phyloP scores from a whole-genome alignment of 1,140 invertebrate genomes.

The Choristoneura fumiferana region DNA sequence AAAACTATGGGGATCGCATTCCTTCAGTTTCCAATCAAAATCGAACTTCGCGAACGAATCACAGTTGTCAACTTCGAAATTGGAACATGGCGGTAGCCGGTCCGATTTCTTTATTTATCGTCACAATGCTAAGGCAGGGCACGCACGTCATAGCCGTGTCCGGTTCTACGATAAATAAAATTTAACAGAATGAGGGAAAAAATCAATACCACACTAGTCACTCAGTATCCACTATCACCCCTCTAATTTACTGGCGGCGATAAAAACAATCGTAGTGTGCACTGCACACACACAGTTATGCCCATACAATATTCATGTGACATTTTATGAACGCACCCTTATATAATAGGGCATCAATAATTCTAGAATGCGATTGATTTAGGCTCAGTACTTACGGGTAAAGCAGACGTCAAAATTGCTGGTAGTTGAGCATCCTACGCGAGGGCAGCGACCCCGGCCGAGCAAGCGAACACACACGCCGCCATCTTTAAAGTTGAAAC shows the following conservation, averaged over 20 bases:
- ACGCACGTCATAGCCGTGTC: constrained; percentile 53
- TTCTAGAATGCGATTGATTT: constrained; percentile 40
- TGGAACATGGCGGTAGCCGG: constrained; percentile 1
- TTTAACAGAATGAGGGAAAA: constrained; percentile 78
- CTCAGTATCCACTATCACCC: constrained; percentile 63
- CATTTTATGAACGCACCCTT: constrained; percentile 49
- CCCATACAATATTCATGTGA: constrained; percentile 53
- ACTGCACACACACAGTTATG: constrained; percentile 29
- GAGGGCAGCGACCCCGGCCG: constrained; percentile 61
- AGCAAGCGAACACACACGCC: constrained; percentile 57
- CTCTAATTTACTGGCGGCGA: constrained; percentile 67
- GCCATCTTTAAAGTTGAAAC: constrained; percentile 66
- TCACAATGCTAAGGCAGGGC: constrained; percentile 22
- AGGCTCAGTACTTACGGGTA: constrained; percentile 59
- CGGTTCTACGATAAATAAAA: constrained; percentile 77
- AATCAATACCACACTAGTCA: constrained; percentile 74
- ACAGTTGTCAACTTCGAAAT: constrained; percentile 10
- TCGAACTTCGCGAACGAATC: no score
- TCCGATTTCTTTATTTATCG: constrained; percentile 7
- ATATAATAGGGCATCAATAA: constrained; percentile 53
- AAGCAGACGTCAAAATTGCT: constrained; percentile 72
- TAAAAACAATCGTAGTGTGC: constrained; percentile 60
- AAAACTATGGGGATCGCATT: no score
- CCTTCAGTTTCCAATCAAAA: no score
- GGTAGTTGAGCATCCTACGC: constrained; percentile 70